Percentiles rank a stretch among this genome's conserved stretches.
phyloP scores from a whole-genome alignment of 2,888 invertebrate genomes.

The Alitta virens region DNA sequence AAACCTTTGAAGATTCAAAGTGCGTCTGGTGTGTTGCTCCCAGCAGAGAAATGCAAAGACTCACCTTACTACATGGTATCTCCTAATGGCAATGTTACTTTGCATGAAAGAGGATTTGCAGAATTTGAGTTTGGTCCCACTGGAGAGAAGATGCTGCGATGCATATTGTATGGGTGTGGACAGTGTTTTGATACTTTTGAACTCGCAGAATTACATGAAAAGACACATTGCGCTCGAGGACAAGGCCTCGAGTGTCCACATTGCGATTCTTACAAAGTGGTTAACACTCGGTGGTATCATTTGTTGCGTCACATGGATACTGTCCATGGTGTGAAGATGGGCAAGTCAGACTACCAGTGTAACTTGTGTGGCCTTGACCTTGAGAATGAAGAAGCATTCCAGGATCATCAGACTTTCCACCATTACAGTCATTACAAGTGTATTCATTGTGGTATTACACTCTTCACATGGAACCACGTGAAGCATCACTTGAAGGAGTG shows the following conservation, averaged over 20 bases:
- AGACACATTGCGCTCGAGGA: slow-evolving; percentile 1
- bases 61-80: no score
- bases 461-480: slow-evolving; percentile 26
- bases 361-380: slow-evolving; percentile 26
- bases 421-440: slow-evolving; percentile 32
- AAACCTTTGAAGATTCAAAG: neutral
- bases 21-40: no score
- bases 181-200: slow-evolving; percentile 29
- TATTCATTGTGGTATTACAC: slow-evolving; percentile 25
- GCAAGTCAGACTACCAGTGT: slow-evolving; percentile 14
- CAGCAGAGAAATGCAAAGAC: no score
- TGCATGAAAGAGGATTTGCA: slow-evolving; percentile 4
- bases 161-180: slow-evolving; percentile 20
- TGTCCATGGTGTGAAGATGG: slow-evolving; percentile 19
- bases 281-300: slow-evolving; percentile 25
- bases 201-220: slow-evolving; percentile 23
- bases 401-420: slow-evolving; percentile 27
- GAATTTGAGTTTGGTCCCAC: slow-evolving; percentile 30
- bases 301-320: slow-evolving; percentile 26
- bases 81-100: no score
- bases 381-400: slow-evolving; percentile 21
- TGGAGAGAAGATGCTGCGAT: slow-evolving; percentile 26
- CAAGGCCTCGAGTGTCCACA: slow-evolving; percentile 15
- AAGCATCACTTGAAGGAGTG: slow-evolving; percentile 24
- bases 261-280: slow-evolving; percentile 16